These are phyloP conservation scores for Auanema sp. DNA, from an alignment of 2,888 invertebrate genomes.

Conservation along the genomic window DNA sequence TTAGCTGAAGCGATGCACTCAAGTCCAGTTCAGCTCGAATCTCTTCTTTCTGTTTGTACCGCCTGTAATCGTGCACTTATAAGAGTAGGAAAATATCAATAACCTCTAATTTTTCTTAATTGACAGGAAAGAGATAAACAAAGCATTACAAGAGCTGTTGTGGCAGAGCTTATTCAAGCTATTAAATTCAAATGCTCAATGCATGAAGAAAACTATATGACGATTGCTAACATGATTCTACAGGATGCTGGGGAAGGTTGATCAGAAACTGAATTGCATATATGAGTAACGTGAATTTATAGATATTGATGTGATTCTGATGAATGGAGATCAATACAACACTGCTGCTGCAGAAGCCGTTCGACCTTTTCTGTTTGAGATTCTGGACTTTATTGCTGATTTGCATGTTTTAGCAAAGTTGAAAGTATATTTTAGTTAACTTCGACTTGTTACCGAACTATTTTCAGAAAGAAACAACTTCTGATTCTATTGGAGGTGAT, in stretches of 20 bases:
- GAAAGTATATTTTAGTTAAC: slow-evolving; percentile 73
- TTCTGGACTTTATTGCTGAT: slow-evolving; percentile 90
- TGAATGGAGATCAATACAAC: slow-evolving; percentile 64
- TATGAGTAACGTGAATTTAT: neutral
- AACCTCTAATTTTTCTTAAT: neutral
- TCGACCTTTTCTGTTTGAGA: slow-evolving; percentile 85
- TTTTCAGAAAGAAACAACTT: slow-evolving; percentile 57
- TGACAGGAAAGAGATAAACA: slow-evolving; percentile 88
- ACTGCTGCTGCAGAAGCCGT: slow-evolving; percentile 92
- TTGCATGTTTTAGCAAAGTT: slow-evolving; percentile 93
- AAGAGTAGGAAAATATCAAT: slow-evolving; percentile 28
- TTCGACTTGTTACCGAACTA: neutral
- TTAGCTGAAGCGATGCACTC: slow-evolving; percentile 89
- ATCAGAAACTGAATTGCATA: slow-evolving; percentile 1
- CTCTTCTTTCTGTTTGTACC: slow-evolving; percentile 83
- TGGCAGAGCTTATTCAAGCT: slow-evolving; percentile 91
- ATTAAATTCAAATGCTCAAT: slow-evolving; percentile 90
- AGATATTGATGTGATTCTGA: slow-evolving; percentile 40
- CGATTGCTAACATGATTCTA: slow-evolving; percentile 76
- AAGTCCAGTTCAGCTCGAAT: slow-evolving; percentile 75
- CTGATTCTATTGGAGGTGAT: slow-evolving; percentile 83
- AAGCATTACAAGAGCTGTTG: slow-evolving; percentile 84
- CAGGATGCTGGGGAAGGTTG: slow-evolving; percentile 51
- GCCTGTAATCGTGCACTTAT: slow-evolving; percentile 84
- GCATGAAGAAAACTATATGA: slow-evolving; percentile 89